A percentile compares a stretch with the other conserved stretches of the same genome.
phyloP scores from a whole-genome alignment of 2,113 vertebrate species.

The Pica pica region DNA sequence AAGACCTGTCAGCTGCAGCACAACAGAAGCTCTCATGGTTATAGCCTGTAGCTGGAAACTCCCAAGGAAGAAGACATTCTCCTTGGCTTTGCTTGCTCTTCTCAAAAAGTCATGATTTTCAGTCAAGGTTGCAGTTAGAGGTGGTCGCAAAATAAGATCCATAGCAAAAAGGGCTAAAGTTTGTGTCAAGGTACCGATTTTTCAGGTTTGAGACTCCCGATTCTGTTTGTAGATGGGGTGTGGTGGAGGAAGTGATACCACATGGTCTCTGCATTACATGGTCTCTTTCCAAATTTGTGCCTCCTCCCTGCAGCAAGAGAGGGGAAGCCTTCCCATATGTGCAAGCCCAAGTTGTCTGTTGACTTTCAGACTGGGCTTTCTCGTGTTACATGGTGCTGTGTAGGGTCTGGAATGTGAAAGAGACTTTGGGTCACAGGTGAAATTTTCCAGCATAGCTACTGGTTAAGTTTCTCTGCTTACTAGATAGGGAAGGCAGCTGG shows the following conservation, averaged over 20 bases:
- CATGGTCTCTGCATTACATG: rapidly evolving
- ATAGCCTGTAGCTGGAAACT: background rate
- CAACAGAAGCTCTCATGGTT: background rate
- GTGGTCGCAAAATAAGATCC: background rate
- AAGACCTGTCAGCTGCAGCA: background rate
- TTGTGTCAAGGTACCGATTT: background rate
- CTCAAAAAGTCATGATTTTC: background rate
- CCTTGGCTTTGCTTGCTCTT: background rate
- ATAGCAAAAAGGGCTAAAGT: background rate
- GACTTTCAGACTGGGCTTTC: background rate
- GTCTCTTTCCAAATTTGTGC: background rate
- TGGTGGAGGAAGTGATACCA: background rate
- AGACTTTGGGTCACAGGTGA: background rate
- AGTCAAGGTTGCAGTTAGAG: background rate
- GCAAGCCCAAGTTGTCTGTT: background rate
- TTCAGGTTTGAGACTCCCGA: background rate
- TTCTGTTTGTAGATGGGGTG: background rate
- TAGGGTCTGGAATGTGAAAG: background rate
- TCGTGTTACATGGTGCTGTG: background rate
- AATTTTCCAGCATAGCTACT: background rate
- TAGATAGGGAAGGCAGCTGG: background rate
- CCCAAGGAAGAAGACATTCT: background rate
- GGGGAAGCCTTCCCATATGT: background rate
- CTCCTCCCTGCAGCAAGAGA: background rate
- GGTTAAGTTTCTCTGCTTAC: background rate